Base-by-base conservation (phyloP, 2,113 vertebrate species). In the Cromileptes altivelis region DNA sequence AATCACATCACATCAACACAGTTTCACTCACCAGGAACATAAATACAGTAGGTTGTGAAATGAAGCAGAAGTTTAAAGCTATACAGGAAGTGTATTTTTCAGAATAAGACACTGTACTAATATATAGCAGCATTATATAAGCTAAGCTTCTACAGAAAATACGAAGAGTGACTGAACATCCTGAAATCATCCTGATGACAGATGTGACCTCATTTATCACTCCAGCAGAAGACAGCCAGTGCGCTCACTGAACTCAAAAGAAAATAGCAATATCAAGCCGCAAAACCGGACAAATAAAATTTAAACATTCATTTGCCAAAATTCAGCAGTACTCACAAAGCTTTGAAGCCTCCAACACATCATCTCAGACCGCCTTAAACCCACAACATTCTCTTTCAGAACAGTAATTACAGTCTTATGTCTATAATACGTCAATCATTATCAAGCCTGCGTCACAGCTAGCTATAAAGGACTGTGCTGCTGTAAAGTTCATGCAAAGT, bases 241-340 rank as follows among this genome's bases (percentile, higher is more conserved):
- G 0, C 17, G 50, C 69, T 80, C 30, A 11, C 25, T 4, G 42
- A 52, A 50, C 56, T 78, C 64, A 74, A 52, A 70, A 76, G n/a
- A 87, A 79, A 75, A 42, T 60, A 21, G 56, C 9, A 62, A 63
- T 73, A 76, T 74, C 47, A 85, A 91, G 75, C 83, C 81, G 88
- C 70, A 61, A 75, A 63, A 53, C 2, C 19, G 27, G 8, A 60
- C 42, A 50, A 50, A 30, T n/a, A 6, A 56, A 40, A 10, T 7
- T 50, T 19, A 68, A 74, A 82, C 80, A 70, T 72, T 76, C 58
- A 72, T 64, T 30, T 1, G 10, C 13, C 58, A 57, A 74, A 76
- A 76, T 21, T 30, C 47, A 80, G 47, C 64, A 23, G 62, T 6
- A 37, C 67, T 73, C 14, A 63, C 47, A 17, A 75, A 73, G 71